These are phyloP conservation scores for Miltochrista miniata DNA, from an alignment of 2,888 invertebrate genomes.

Conservation along the genomic window DNA sequence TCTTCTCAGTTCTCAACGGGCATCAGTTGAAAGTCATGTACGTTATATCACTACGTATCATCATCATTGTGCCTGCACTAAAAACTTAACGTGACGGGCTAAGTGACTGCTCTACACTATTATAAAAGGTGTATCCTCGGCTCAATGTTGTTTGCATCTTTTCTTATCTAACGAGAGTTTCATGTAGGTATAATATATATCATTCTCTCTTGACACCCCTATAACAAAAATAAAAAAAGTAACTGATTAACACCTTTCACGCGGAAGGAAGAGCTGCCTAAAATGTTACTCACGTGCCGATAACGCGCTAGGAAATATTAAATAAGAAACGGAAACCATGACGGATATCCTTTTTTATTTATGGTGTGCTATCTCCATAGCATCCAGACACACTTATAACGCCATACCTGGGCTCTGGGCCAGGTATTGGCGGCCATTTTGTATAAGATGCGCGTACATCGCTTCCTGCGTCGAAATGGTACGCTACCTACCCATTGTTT, in stretches of 20 bases:
- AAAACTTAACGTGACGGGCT: too few species aligned
- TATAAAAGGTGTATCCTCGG: too few species aligned
- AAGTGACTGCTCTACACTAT: too few species aligned
- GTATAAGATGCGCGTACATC: conserved; percentile 71
- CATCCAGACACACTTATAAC: conserved; percentile 72
- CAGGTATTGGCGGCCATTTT: conserved; percentile 70
- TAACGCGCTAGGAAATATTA: conserved; percentile 46
- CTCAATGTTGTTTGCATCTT: too few species aligned
- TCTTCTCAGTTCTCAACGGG: too few species aligned
- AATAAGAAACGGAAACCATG: conserved; percentile 61
- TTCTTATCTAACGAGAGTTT: too few species aligned
- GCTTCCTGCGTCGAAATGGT: conserved; percentile 80
- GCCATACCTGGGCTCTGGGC: conserved; percentile 51
- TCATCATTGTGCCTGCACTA: too few species aligned
- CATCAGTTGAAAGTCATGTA: too few species aligned
- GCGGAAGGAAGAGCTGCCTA: conserved; percentile 48
- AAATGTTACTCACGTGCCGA: conserved; percentile 55
- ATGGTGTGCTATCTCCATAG: conserved; percentile 70
- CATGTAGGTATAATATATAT: too few species aligned
- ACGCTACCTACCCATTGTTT: conserved; percentile 78
- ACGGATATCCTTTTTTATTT: conserved; percentile 76
- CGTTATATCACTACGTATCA: too few species aligned
- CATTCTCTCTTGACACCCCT: too few species aligned
- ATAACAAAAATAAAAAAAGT: too few species aligned
- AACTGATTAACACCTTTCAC: conserved; percentile 33